phyloP scores from a whole-genome alignment of 2,797 vertebrate genomes.

The Halcyon chelicuti region DNA sequence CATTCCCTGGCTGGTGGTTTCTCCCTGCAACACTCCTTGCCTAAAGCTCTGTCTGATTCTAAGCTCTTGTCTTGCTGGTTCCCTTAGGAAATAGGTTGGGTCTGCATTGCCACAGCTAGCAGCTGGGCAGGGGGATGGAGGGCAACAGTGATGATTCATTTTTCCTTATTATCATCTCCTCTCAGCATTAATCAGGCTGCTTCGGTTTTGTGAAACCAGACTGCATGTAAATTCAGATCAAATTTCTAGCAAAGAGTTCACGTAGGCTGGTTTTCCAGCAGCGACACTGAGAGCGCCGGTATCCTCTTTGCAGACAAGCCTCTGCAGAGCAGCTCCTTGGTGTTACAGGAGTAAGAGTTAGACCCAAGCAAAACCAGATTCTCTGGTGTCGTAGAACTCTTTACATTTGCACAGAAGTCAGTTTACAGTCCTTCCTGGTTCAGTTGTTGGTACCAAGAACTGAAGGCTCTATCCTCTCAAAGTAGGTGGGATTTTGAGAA shows the following conservation, averaged over 20 bases:
- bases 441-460: background rate
- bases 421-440: background rate
- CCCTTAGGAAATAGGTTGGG: background rate
- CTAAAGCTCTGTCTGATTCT: background rate
- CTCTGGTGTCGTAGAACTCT: background rate
- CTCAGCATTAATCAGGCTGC: background rate
- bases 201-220: background rate
- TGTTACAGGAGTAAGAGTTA: background rate
- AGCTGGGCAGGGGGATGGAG: background rate
- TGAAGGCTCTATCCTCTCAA: background rate
- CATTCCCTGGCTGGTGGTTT: background rate
- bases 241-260: background rate
- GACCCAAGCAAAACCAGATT: background rate
- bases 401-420: background rate
- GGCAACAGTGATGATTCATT: background rate
- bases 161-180: background rate
- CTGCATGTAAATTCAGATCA: conserved; percentile 3
- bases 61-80: background rate
- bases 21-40: background rate
- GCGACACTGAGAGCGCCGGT: background rate
- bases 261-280: background rate
- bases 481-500: background rate
- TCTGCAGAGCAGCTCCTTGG: background rate
- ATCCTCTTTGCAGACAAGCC: background rate
- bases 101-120: background rate